Conservation (phyloP, 2,113 vertebrate species). For the Microtus montanus region DNA sequence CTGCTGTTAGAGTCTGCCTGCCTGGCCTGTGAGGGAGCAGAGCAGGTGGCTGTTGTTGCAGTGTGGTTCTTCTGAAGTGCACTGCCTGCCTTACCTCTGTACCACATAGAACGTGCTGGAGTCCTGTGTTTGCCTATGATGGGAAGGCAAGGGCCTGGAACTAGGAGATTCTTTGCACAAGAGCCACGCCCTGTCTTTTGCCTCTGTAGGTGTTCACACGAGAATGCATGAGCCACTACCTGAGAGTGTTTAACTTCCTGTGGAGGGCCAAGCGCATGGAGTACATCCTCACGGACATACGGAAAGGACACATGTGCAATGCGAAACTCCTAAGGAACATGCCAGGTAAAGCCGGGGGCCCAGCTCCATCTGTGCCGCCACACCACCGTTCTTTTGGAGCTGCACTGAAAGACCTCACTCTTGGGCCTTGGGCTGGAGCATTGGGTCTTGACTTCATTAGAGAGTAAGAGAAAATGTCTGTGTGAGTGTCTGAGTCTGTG, state of each 20-base stretch:
- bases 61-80: not conserved
- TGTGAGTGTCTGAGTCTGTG: not conserved
- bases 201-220: slow-evolving; percentile 93
- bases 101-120: not conserved
- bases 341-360: slow-evolving; percentile 87
- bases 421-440: not conserved
- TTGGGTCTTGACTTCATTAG: not conserved
- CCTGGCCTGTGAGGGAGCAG: rapidly evolving
- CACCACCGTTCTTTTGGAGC: rapidly evolving
- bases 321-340: slow-evolving; percentile 95
- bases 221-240: slow-evolving; percentile 98
- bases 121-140: not conserved
- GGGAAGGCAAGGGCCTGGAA: not conserved
- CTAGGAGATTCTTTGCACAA: rapidly evolving
- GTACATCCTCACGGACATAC: slow-evolving; percentile 98
- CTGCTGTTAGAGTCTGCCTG: not conserved
- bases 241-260: slow-evolving; percentile 97
- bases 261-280: slow-evolving; percentile 99
- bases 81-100: rapidly evolving
- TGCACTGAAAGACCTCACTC: rapidly evolving
- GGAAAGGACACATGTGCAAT: slow-evolving; percentile 99
- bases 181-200: not conserved
- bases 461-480: not conserved
- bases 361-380: not conserved
- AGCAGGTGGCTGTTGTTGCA: rapidly evolving